phyloP scores from a whole-genome alignment of 2,888 invertebrate genomes.

The Arrhopalites spinosus region DNA sequence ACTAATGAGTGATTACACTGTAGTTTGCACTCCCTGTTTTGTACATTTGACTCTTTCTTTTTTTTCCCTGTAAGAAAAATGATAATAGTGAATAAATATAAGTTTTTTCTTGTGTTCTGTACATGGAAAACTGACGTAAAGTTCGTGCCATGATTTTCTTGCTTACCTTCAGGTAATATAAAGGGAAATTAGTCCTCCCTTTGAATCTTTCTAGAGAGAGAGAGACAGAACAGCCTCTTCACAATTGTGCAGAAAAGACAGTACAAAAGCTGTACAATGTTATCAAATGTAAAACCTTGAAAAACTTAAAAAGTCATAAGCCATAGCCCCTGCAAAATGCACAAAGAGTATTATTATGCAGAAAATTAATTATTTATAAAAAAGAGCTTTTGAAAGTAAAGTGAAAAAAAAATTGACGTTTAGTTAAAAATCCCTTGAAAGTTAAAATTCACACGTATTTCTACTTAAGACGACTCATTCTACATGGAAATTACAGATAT shows the following conservation, averaged over 20 bases:
- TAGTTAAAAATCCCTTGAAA: neutral
- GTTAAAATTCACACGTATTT: neutral
- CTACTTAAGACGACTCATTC: too few species aligned
- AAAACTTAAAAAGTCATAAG: neutral
- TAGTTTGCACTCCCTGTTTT: too few species aligned
- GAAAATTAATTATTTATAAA: neutral
- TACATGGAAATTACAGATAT: too few species aligned
- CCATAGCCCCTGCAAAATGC: neutral
- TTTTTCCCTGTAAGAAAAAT: too few species aligned
- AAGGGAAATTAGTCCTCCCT: constrained; percentile 5
- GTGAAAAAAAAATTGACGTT: neutral
- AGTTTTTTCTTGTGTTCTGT: too few species aligned
- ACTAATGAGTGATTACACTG: too few species aligned
- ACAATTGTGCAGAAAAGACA: neutral
- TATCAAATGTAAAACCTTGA: neutral
- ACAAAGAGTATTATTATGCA: neutral
- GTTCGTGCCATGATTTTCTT: constrained; percentile 1
- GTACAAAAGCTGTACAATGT: neutral
- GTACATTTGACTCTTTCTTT: too few species aligned
- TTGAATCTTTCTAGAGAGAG: neutral
- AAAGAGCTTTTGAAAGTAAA: neutral
- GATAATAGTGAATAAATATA: too few species aligned
- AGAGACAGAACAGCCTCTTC: neutral
- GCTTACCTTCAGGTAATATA: constrained; percentile 16
- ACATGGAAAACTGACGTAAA: neutral